Conservation (phyloP, 1,140 invertebrate genomes). For the Hypothenemus hampei region DNA sequence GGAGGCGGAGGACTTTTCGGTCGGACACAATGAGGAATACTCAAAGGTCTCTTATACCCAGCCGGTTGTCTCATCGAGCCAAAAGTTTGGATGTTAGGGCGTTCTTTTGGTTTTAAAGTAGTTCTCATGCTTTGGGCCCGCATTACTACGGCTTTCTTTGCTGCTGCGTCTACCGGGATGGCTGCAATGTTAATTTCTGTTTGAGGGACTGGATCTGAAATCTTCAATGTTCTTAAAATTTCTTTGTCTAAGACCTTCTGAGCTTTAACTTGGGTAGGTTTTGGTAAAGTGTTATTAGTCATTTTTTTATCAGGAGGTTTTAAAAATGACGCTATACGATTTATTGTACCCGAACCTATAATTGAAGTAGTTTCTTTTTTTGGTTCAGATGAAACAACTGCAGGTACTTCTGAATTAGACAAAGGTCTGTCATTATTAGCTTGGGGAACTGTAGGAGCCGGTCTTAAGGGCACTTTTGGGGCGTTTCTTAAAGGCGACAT, state of each 20-base stretch:
- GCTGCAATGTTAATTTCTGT: constrained; percentile 58
- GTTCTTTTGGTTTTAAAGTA: constrained; percentile 50
- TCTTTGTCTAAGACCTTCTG: constrained; percentile 64
- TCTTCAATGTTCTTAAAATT: constrained; percentile 67
- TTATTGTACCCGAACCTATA: constrained; percentile 55
- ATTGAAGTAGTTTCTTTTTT: constrained; percentile 50
- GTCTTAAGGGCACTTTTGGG: constrained; percentile 51
- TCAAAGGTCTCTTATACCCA: constrained; percentile 61
- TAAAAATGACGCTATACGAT: constrained; percentile 73
- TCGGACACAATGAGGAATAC: constrained; percentile 55
- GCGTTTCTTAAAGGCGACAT: constrained; percentile 52
- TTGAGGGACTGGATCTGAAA: constrained; percentile 74
- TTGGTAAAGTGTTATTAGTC: constrained; percentile 53
- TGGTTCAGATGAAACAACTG: constrained; percentile 38
- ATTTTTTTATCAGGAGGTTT: constrained; percentile 57
- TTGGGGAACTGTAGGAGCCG: constrained; percentile 51
- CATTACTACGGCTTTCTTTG: constrained; percentile 57
- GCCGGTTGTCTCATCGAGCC: constrained; percentile 69
- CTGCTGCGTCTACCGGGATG: constrained; percentile 50
- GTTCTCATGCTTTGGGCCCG: constrained; percentile 73
- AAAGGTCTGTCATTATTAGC: constrained; percentile 46
- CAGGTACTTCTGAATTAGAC: constrained; percentile 49
- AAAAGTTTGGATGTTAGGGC: constrained; percentile 64
- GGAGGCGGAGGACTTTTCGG: constrained; percentile 63
- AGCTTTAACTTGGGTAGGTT: constrained; percentile 55